These are phyloP conservation scores for Orthochromis malagaraziensis DNA, from an alignment of 2,113 vertebrate genomes.

Conservation along the genomic window DNA sequence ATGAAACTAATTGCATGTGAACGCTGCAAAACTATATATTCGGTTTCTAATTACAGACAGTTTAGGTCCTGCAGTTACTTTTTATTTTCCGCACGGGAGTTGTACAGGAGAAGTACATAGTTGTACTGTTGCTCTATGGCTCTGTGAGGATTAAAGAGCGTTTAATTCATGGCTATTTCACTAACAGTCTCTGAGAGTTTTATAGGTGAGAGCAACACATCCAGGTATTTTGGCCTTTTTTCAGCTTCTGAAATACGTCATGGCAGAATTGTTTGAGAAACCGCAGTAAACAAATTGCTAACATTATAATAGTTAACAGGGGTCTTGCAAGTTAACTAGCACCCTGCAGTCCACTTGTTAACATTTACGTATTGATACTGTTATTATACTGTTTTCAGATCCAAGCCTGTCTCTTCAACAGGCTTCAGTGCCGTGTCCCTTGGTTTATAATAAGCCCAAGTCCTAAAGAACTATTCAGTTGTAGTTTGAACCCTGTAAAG, in stretches of 20 bases:
- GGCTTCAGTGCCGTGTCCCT: background rate
- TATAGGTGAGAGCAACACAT: background rate
- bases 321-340: background rate
- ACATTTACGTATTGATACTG: background rate
- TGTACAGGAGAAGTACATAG: background rate
- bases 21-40: background rate
- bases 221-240: background rate
- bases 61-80: background rate
- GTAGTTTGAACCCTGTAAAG: background rate
- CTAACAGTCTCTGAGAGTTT: background rate
- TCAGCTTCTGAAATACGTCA: background rate
- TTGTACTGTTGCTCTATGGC: background rate
- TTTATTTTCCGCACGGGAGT: background rate
- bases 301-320: background rate
- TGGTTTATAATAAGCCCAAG: background rate
- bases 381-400: background rate
- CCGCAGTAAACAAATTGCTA: background rate
- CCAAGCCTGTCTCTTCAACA: background rate
- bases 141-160: background rate
- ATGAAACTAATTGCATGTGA: slow-evolving; percentile 18
- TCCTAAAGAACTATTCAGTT: background rate
- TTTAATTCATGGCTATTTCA: background rate
- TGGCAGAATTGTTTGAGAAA: background rate
- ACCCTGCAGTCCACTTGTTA: background rate
- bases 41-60: background rate